Base-by-base conservation (phyloP, 2,888 invertebrate genomes). In the Abrostola tripartita region DNA sequence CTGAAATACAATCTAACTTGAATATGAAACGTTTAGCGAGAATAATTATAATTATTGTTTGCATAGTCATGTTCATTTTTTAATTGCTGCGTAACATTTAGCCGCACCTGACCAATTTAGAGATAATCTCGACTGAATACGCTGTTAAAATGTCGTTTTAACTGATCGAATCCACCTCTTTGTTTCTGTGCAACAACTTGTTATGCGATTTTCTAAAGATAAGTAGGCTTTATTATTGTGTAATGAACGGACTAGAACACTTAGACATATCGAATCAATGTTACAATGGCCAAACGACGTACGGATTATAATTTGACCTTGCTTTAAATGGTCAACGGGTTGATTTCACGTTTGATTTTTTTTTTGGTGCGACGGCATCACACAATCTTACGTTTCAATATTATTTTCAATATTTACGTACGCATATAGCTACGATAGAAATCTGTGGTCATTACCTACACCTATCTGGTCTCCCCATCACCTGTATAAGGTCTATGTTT, bases 151-250 rank as follows among this genome's bases (percentile, higher is more conserved):
- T 81, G 81, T 83, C 79, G 80, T 75, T 80, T 79, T 73, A 76
- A 81, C 68, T 76, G 75, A 81, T 85, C 76, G 74, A 82, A 81
- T 84, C 84, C 85, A 84, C 85, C 79, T 85, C 85, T 80, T 85
- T 85, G 84, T 85, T 79, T 82, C 76, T 74, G 64, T 69, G 54
- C 63, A 65, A 67, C 68, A 76, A 79, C 79, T 82, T 60, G 80
- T 81, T 82, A 71, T 76, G 75, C 74, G 85, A 85, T 86, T 84
- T 83, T 82, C 68, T 74, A 64, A 68, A 79, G 84, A 85, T 85
- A 85, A 82, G 72, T 74, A 76, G 69, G 69, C 63, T 74, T 66
- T 81, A 78, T 84, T 82, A 85, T 85, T 85, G 81, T 81, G 79
- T 83, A 86, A 84, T 79, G 71, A 72, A 67, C 63, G 59, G 71